Conservation (phyloP, 2,797 vertebrate genomes). For the Gallinago solitaria region DNA sequence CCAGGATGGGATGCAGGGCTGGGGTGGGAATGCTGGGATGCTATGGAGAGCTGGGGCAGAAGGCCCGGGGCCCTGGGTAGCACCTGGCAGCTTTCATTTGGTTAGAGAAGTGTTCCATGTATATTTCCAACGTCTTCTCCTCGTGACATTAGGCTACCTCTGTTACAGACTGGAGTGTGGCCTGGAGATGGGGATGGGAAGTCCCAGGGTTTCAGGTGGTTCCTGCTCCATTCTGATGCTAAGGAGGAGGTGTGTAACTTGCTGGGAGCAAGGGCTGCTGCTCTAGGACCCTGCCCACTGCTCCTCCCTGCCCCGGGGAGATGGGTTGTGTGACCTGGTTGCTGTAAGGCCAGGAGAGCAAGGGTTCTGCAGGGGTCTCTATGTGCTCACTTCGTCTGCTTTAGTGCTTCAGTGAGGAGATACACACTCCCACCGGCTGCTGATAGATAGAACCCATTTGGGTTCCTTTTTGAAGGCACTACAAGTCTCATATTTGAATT, state of each 20-base stretch:
- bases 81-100: not conserved
- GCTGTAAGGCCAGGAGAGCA: not conserved
- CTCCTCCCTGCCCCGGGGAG: not conserved
- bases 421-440: accelerated
- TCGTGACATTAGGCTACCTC: conserved; percentile 1
- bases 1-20: not conserved
- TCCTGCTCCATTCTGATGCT: not conserved
- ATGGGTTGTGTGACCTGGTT: not conserved
- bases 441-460: not conserved
- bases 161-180: not conserved
- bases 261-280: not conserved
- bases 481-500: not conserved
- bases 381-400: accelerated
- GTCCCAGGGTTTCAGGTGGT: not conserved
- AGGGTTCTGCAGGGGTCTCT: not conserved
- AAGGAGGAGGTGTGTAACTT: conserved; percentile 49
- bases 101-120: conserved; percentile 24
- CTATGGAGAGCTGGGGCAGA: not conserved
- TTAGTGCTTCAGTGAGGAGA: not conserved
- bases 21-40: not conserved
- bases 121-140: not conserved
- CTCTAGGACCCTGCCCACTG: not conserved
- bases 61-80: not conserved
- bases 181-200: conserved; percentile 43
- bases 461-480: not conserved